These are phyloP conservation scores for Xiphophorus birchmanni DNA, from an alignment of 2,797 vertebrate genomes.

Conservation along the genomic window DNA sequence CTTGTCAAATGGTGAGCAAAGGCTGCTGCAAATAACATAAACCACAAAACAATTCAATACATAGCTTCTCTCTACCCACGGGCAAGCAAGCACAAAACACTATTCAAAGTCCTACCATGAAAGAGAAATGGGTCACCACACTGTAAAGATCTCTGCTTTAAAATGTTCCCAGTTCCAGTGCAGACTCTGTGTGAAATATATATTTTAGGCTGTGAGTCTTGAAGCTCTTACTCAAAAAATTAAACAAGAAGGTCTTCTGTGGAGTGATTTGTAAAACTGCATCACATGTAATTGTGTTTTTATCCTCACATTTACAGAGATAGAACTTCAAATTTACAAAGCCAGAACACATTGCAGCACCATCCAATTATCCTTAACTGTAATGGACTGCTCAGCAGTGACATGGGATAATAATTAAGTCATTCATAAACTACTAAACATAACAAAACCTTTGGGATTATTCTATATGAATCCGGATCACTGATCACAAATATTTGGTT, in stretches of 20 bases:
- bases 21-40: slow-evolving; percentile 45
- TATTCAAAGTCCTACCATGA: slow-evolving; percentile 34
- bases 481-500: slow-evolving; percentile 62
- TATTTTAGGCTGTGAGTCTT: background rate
- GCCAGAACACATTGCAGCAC: background rate
- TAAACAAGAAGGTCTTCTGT: background rate
- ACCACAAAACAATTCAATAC: slow-evolving; percentile 48
- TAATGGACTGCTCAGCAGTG: background rate
- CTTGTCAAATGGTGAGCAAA: slow-evolving; percentile 36
- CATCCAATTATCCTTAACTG: background rate
- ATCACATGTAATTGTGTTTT: background rate
- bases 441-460: slow-evolving; percentile 48
- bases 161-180: slow-evolving; percentile 2
- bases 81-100: slow-evolving; percentile 44
- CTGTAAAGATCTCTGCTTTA: slow-evolving; percentile 23
- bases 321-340: background rate
- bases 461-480: slow-evolving; percentile 45
- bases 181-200: background rate
- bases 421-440: slow-evolving; percentile 2
- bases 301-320: background rate
- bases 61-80: slow-evolving; percentile 48
- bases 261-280: background rate
- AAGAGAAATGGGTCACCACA: slow-evolving; percentile 35
- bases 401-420: background rate
- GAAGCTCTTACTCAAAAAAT: background rate